Evolutionary conservation across 2,113 vertebrate species (phyloP), one percentile per base, ranked within the genome.

Genomic region (Alosa alosa): DNA sequence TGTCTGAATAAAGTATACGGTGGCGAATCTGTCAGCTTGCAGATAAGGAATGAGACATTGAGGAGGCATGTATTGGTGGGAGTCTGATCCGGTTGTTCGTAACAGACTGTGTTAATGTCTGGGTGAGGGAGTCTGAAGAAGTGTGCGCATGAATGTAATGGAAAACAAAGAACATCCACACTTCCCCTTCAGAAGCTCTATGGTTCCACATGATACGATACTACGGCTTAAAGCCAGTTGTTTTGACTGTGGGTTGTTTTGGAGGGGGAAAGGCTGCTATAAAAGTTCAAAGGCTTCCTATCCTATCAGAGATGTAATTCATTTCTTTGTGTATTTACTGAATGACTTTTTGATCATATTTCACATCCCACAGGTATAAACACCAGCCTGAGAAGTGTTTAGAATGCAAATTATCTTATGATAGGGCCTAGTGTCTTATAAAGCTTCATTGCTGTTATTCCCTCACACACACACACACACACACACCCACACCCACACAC

Each of bases 311-410:
- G 36, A 78, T 78, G 72, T 68, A 10, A 31, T 78, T 78, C 72
- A 78, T 36, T 44, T 78, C 31, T 78, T 78, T 39, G 72, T 78
- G 72, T 64, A 64, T 78, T 15, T 17, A 41, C 10, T 39, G 72
- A 78, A 78, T 78, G 72, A 36, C 39, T 41, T 15, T 78, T 78
- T 78, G 31, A 78, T 78, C 31, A 78, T 11, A 78, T 78, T 78
- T 31, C 4, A 15, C 36, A 78, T 78, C 72, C 68, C 72, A 78
- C 31, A 41, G 72, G 13, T 78, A 31, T 41, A 41, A 78, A 78
- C 72, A 39, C 25, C 72, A 78, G 72, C 13, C 13, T 78, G 11
- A 15, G 31, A 36, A 13, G 72, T 41, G 13, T 41, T 11, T 8
- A 36, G 72, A 78, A 78, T 78, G 72, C 72, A 78, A 5, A 39